A percentile compares a stretch with the other conserved stretches of the same genome.
Conservation (phyloP, 2,888 invertebrate species). For the Mythimna ferrago region DNA sequence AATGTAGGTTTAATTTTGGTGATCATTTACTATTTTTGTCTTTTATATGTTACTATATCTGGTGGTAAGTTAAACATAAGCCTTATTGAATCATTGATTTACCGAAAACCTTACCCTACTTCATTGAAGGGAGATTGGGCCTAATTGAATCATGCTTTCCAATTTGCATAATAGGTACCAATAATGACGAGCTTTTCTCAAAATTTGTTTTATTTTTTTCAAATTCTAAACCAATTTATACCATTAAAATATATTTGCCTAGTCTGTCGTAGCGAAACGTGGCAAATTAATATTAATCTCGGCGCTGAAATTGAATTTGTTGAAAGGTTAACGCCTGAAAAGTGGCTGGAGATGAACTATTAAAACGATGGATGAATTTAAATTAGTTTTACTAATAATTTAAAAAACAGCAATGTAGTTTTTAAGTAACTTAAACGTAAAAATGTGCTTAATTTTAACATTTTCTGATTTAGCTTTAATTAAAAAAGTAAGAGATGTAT, state of each 20-base stretch:
- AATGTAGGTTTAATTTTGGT: no score
- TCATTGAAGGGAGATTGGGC: slow-evolving; percentile 17
- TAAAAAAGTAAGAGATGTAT: no score
- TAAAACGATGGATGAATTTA: not conserved
- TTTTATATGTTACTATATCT: no score
- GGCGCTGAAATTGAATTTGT: slow-evolving; percentile 21
- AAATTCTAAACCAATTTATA: slow-evolving; percentile 23
- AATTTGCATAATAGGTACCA: slow-evolving; percentile 18
- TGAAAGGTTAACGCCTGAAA: not conserved
- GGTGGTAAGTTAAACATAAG: no score
- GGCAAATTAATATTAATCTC: slow-evolving; percentile 10
- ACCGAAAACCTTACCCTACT: not conserved
- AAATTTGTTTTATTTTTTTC: slow-evolving; percentile 26
- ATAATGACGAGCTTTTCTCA: slow-evolving; percentile 3
- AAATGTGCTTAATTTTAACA: no score
- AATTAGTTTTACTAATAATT: not conserved
- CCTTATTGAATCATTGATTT: slow-evolving; percentile 18
- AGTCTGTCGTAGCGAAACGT: slow-evolving; percentile 1
- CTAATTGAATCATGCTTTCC: slow-evolving; percentile 34
- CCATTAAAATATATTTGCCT: slow-evolving; percentile 17
- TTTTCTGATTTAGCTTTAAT: no score
- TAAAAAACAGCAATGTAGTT: not conserved
- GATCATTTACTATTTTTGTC: no score
- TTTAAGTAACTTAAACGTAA: no score
- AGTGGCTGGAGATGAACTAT: not conserved